A percentile compares a stretch with the other conserved stretches of the same genome.
Evolutionary conservation across 2,797 vertebrate species (phyloP).

Genomic region (Urosaurus nigricauda): DNA sequence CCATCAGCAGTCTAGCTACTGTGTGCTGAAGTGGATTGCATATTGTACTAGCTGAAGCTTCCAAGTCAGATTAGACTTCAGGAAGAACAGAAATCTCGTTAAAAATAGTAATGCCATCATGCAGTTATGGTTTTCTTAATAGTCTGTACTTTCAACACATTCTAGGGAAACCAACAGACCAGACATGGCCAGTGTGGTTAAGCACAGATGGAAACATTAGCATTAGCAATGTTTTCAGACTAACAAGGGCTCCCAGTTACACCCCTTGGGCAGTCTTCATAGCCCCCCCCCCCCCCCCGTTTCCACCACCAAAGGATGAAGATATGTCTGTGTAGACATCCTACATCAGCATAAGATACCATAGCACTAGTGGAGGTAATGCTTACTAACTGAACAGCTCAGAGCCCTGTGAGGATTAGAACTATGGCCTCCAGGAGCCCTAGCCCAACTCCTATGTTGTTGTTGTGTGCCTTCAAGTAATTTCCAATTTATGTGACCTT

Average conservation of each 20-base stretch:
- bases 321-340: not conserved
- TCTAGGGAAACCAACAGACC: not conserved
- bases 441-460: too few relatives aligned
- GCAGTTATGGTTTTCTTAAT: not conserved
- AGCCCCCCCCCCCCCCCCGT: not conserved
- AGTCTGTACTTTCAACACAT: not conserved
- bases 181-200: not conserved
- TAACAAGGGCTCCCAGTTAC: not conserved
- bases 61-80: not conserved
- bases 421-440: too few relatives aligned
- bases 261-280: not conserved
- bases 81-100: not conserved
- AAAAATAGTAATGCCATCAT: conserved; percentile 10
- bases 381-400: too few relatives aligned
- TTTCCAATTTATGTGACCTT: too few relatives aligned
- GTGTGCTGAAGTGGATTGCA: too few relatives aligned
- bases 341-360: not conserved
- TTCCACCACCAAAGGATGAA: not conserved
- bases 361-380: not conserved
- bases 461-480: too few relatives aligned
- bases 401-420: too few relatives aligned
- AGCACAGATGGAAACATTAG: not conserved
- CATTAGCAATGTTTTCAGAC: conserved; percentile 22
- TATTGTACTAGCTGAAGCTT: too few relatives aligned
- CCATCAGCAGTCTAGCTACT: too few relatives aligned